Evolutionary conservation across 2,888 invertebrate genomes (phyloP).

Genomic region (Brachycybe producta): DNA sequence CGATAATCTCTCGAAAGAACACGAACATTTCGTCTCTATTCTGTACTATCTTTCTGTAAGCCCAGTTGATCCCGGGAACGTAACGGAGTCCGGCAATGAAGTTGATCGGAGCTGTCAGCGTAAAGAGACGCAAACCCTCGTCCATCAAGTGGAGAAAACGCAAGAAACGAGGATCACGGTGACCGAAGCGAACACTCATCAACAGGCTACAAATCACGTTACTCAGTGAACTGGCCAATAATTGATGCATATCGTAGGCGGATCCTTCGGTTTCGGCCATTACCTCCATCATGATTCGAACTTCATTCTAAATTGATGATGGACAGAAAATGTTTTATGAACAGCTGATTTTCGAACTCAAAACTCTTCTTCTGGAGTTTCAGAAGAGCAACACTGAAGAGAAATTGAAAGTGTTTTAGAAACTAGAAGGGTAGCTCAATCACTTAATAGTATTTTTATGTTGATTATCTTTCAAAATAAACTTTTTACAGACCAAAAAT

Average conservation of each 20-base stretch:
- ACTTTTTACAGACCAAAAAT: too few species aligned
- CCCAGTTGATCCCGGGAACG: constrained; percentile 42
- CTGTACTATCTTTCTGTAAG: constrained; percentile 43
- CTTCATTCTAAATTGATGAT: constrained; percentile 50
- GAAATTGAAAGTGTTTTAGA: too few species aligned
- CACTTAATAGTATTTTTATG: too few species aligned
- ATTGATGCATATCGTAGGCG: constrained; percentile 58
- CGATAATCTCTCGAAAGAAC: constrained; percentile 70
- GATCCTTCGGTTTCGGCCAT: constrained; percentile 50
- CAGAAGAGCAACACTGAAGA: too few species aligned
- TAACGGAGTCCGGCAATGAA: constrained; percentile 65
- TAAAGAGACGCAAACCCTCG: constrained; percentile 78
- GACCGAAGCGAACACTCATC: constrained; percentile 73
- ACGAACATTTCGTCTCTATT: constrained; percentile 73
- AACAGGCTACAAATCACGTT: constrained; percentile 83
- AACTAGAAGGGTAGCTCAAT: too few species aligned
- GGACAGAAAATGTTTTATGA: too few species aligned
- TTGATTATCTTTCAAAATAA: too few species aligned
- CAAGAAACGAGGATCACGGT: constrained; percentile 60
- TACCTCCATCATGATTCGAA: constrained; percentile 54
- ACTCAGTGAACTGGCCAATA: constrained; percentile 66
- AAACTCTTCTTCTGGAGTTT: too few species aligned
- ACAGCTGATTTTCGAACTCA: too few species aligned
- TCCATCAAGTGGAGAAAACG: constrained; percentile 75
- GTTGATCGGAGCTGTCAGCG: constrained; percentile 65